A percentile compares a stretch with the other conserved stretches of the same genome.
These are phyloP conservation scores for Megaceryle alcyon DNA, from an alignment of 2,797 vertebrate genomes.

Conservation along the genomic window DNA sequence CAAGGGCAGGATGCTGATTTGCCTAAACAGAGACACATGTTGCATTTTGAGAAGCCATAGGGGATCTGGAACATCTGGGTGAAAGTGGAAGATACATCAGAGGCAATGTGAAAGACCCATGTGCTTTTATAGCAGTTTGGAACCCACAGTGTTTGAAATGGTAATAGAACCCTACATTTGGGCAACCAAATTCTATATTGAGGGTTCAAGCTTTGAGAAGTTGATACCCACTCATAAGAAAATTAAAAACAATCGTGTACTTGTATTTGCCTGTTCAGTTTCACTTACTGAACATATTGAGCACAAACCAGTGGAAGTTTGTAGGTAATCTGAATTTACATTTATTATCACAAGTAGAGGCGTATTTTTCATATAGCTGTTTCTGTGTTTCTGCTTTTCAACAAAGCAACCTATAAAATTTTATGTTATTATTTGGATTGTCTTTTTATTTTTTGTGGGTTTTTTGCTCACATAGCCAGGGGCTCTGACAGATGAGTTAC, in stretches of 20 bases:
- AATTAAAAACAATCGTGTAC: neutral
- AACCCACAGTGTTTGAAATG: neutral
- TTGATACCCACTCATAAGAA: neutral
- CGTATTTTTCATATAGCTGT: neutral
- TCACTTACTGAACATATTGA: neutral
- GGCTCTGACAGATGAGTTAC: neutral
- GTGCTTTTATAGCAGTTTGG: neutral
- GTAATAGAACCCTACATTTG: neutral
- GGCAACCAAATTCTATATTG: neutral
- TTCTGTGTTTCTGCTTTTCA: neutral
- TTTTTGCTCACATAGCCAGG: neutral
- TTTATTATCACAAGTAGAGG: neutral
- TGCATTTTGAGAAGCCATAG: neutral
- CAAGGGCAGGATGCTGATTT: neutral
- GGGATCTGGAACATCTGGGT: neutral
- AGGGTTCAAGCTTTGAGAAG: neutral
- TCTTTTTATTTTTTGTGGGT: neutral
- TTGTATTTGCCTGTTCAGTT: neutral
- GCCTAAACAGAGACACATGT: neutral
- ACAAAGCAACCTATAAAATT: neutral
- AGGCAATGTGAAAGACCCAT: neutral
- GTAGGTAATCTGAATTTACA: neutral
- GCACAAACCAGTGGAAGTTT: neutral
- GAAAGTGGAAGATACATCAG: neutral
- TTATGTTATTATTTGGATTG: neutral